A percentile compares a stretch with the other conserved stretches of the same genome.
These are phyloP conservation scores for Drosophila funebris DNA, from an alignment of 1,140 invertebrate species.

Conservation along the genomic window DNA sequence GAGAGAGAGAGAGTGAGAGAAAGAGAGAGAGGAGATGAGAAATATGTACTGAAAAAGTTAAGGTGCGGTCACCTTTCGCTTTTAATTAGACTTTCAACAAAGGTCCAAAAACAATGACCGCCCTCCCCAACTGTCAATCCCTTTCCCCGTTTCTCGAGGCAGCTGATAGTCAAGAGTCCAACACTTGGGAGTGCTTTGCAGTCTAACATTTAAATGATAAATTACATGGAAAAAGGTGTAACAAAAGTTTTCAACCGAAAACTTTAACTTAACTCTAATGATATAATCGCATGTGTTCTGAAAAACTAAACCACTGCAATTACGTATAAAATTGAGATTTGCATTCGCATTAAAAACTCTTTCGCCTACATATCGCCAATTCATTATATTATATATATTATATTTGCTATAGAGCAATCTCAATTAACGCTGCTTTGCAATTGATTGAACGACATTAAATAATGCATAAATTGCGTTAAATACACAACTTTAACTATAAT, in stretches of 20 bases:
- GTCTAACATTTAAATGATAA: slow-evolving; percentile 46
- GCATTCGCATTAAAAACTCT: no score
- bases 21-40: neutral
- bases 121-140: neutral
- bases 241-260: slow-evolving; percentile 5
- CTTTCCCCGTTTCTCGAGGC: neutral
- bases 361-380: no score
- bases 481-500: slow-evolving; percentile 11
- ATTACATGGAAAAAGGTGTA: slow-evolving; percentile 15
- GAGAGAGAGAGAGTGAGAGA: neutral
- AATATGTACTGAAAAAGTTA: neutral
- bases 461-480: neutral
- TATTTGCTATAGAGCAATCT: neutral
- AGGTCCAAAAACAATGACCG: slow-evolving; percentile 23
- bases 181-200: slow-evolving; percentile 26
- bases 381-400: no score
- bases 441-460: neutral
- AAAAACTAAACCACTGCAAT: neutral
- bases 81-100: slow-evolving; percentile 56
- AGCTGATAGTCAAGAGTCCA: slow-evolving; percentile 1
- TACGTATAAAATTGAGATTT: neutral
- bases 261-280: slow-evolving; percentile 17
- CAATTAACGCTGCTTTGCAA: neutral
- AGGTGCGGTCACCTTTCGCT: slow-evolving; percentile 52
- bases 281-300: slow-evolving; percentile 24